Evolutionary conservation across 2,797 vertebrate genomes (phyloP).

Genomic region (Dicrostonyx torquatus): DNA sequence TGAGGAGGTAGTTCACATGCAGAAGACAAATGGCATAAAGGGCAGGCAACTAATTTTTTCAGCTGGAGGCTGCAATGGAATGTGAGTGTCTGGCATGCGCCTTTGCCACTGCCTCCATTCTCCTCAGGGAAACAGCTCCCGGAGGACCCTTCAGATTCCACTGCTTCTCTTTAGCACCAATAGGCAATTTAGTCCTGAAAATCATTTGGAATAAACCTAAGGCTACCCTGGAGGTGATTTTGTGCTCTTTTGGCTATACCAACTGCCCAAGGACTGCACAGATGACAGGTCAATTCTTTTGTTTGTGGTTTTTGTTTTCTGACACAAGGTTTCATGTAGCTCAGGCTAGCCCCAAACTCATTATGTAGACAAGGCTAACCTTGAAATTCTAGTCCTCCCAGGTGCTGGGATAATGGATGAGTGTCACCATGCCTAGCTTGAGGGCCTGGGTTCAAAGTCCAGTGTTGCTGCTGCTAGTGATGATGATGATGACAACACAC

Average conservation of each 20-base stretch:
- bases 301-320: not conserved
- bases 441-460: not conserved
- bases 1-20: slow-evolving; percentile 60
- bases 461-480: not conserved
- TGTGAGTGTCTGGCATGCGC: slow-evolving; percentile 64
- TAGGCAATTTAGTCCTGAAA: slow-evolving; percentile 26
- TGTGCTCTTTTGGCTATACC: not conserved
- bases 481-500: not conserved
- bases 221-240: not conserved
- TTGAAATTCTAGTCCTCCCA: not conserved
- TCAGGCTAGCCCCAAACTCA: not conserved
- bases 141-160: slow-evolving; percentile 40
- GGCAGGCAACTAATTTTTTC: slow-evolving; percentile 76
- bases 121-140: slow-evolving; percentile 55
- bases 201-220: not conserved
- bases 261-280: not conserved
- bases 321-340: not conserved
- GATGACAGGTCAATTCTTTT: not conserved
- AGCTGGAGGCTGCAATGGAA: slow-evolving; percentile 78
- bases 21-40: slow-evolving; percentile 66
- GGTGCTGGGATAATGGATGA: not conserved
- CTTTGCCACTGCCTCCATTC: slow-evolving; percentile 60
- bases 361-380: not conserved
- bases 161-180: slow-evolving; percentile 38
- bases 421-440: not conserved